Percentiles rank a stretch among this genome's conserved stretches.
These are phyloP conservation scores for Neodontobutis hainanensis DNA, from an alignment of 2,113 vertebrate species.

Conservation along the genomic window DNA sequence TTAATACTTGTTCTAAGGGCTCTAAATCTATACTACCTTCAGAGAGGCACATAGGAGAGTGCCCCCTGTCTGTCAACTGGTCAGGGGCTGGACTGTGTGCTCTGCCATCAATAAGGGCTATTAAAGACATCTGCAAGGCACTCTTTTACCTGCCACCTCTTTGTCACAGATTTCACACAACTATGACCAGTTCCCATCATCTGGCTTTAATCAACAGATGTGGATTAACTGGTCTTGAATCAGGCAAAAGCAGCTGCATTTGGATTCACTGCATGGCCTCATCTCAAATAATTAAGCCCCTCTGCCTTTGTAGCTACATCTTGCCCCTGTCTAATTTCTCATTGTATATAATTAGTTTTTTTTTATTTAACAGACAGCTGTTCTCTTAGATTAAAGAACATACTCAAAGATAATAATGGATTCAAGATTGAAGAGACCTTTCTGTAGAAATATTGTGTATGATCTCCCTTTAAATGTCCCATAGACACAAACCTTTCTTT, in stretches of 20 bases:
- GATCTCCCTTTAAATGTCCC: constrained; percentile 52
- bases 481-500: constrained; percentile 28
- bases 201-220: constrained; percentile 45
- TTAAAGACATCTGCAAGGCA: constrained; percentile 18
- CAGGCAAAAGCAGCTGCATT: constrained; percentile 24
- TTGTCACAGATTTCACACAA: not conserved
- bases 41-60: constrained; percentile 11
- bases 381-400: constrained; percentile 36
- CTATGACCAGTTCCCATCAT: constrained; percentile 18
- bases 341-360: constrained; percentile 61
- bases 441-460: constrained; percentile 47
- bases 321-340: constrained; percentile 20
- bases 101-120: constrained; percentile 55
- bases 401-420: constrained; percentile 19
- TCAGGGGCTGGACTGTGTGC: constrained; percentile 21
- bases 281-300: constrained; percentile 2
- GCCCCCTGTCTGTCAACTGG: constrained; percentile 31
- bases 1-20: constrained; percentile 53
- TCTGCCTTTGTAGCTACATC: constrained; percentile 16
- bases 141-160: constrained; percentile 11
- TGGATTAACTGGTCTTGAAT: constrained; percentile 36
- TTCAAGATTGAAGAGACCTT: constrained; percentile 34
- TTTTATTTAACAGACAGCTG: constrained; percentile 64
- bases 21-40: constrained; percentile 45
- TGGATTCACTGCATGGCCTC: constrained; percentile 38